These are phyloP conservation scores for Helicorthomorpha holstii DNA, from an alignment of 1,140 invertebrate genomes.

Conservation along the genomic window DNA sequence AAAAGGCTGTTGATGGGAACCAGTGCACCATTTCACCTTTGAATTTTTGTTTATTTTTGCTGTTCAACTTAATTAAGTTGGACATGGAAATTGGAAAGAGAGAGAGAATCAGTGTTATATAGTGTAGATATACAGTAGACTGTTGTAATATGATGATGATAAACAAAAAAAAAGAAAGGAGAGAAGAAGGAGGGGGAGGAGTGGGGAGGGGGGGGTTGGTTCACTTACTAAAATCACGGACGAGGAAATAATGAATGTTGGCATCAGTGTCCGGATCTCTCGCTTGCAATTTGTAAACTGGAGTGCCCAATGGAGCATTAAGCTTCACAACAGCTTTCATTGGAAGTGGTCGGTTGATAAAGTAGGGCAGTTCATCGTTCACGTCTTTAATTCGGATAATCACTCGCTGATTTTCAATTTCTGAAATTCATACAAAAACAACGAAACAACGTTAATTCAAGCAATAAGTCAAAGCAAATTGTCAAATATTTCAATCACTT, in stretches of 20 bases:
- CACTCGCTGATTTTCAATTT: slow-evolving; percentile 83
- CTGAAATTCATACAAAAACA: slow-evolving; percentile 34
- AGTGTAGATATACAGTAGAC: too few relatives aligned
- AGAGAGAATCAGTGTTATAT: too few relatives aligned
- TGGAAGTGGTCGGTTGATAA: slow-evolving; percentile 81
- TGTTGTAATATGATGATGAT: too few relatives aligned
- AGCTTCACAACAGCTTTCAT: slow-evolving; percentile 91
- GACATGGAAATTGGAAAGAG: not conserved
- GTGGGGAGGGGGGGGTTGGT: not conserved
- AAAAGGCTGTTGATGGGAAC: too few relatives aligned
- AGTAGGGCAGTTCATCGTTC: slow-evolving; percentile 90
- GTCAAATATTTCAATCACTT: too few relatives aligned
- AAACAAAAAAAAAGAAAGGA: not conserved
- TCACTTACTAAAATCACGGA: slow-evolving; percentile 57
- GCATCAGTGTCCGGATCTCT: slow-evolving; percentile 84
- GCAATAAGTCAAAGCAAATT: too few relatives aligned
- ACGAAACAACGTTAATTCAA: too few relatives aligned
- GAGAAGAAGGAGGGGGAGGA: not conserved
- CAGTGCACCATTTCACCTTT: too few relatives aligned
- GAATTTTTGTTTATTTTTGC: too few relatives aligned
- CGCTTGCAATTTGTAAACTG: slow-evolving; percentile 90
- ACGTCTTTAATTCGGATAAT: slow-evolving; percentile 89
- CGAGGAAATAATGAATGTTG: slow-evolving; percentile 90
- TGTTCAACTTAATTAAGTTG: too few relatives aligned
- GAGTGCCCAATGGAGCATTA: slow-evolving; percentile 82